phyloP scores from a whole-genome alignment of 2,888 invertebrate species.

The Cantharis flavilabris region DNA sequence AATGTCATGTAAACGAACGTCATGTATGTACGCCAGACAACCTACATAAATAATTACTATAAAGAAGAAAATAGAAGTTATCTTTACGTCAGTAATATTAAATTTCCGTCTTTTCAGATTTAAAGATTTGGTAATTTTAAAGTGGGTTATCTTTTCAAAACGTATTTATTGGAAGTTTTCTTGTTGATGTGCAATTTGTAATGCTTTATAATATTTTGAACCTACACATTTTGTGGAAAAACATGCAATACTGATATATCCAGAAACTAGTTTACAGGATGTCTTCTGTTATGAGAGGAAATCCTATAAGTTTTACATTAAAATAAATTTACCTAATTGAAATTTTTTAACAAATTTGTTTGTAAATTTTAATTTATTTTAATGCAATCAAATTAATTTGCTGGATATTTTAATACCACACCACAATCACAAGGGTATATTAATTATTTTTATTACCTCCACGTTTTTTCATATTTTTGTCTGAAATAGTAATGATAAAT shows the following conservation, averaged over 20 bases:
- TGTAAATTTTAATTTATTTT: neutral
- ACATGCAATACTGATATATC: neutral
- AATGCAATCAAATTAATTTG: slow-evolving; percentile 3
- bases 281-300: neutral
- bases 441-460: slow-evolving; percentile 65
- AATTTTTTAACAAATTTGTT: neutral
- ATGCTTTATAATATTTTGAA: neutral
- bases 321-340: neutral
- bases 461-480: slow-evolving; percentile 76
- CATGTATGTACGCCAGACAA: neutral
- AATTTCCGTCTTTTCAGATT: neutral
- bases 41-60: neutral
- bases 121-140: neutral
- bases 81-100: neutral
- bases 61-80: neutral
- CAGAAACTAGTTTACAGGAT: neutral
- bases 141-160: neutral
- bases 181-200: neutral
- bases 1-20: neutral
- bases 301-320: neutral
- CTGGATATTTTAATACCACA: slow-evolving; percentile 24
- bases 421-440: slow-evolving; percentile 25
- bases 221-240: neutral
- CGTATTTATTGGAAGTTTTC: neutral
- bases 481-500: slow-evolving; percentile 57